Conservation (phyloP, 2,888 invertebrate species). For the Mythimna loreyi region DNA sequence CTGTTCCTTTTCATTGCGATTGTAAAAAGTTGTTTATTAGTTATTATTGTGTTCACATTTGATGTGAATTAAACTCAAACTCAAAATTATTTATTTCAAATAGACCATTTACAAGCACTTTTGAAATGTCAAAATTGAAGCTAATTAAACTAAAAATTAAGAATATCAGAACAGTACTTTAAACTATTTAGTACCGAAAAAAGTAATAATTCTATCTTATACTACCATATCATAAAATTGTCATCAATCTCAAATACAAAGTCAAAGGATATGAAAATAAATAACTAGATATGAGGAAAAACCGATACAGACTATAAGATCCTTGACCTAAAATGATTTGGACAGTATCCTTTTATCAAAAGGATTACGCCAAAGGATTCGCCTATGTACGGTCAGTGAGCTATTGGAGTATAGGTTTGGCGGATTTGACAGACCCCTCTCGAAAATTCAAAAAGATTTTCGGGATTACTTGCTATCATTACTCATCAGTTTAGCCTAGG, state of each 20-base stretch:
- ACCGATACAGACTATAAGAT: slow-evolving; percentile 32
- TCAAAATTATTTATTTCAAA: too few species aligned
- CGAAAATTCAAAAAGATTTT: slow-evolving; percentile 58
- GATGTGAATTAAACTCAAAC: too few species aligned
- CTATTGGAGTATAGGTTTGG: slow-evolving; percentile 56
- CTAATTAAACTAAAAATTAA: too few species aligned
- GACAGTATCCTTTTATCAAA: slow-evolving; percentile 63
- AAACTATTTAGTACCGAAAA: not conserved
- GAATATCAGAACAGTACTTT: not conserved
- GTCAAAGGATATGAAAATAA: slow-evolving; percentile 27
- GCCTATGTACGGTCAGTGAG: slow-evolving; percentile 51
- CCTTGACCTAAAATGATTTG: slow-evolving; percentile 62
- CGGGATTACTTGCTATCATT: slow-evolving; percentile 46
- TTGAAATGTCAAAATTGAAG: too few species aligned
- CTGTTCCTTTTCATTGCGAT: not conserved
- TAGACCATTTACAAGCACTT: too few species aligned
- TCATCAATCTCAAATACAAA: slow-evolving; percentile 14
- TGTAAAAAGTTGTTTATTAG: not conserved
- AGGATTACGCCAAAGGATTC: slow-evolving; percentile 59
- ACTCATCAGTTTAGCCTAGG: slow-evolving; percentile 49
- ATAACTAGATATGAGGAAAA: slow-evolving; percentile 31
- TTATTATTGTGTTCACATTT: not conserved
- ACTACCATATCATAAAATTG: not conserved
- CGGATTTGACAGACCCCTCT: slow-evolving; percentile 61
- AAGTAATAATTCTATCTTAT: not conserved